Evolutionary conservation across 2,113 vertebrate genomes (phyloP), one percentile per base, ranked within the genome.

Genomic region (Chamaea fasciata): DNA sequence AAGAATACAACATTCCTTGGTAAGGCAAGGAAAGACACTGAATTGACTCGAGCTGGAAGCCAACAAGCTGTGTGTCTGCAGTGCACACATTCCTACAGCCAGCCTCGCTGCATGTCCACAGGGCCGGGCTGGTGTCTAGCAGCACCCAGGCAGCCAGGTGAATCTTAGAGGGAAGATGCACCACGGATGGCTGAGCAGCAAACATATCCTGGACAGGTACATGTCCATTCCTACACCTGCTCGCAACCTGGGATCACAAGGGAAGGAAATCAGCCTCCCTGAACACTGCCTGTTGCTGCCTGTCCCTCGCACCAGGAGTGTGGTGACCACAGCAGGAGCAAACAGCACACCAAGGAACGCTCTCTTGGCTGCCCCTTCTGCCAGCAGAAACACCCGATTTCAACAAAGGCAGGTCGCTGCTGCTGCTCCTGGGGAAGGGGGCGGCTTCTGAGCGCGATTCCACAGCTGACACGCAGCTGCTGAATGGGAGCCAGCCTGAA

Each of bases 21-120:
- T 57, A 62, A 69, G 30, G 33, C 42, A 83, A 75, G 41, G 37
- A 42, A 59, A 63, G n/a, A 39, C 30, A 30, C 4, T 18, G 49
- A 64, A 81, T 2, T n/a, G 59, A 39, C 46, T 8, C 0, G 3
- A 69, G 50, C 21, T 49, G 33, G 47, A 89, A 70, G 71, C 33
- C 13, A 56, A 16, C 63, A 74, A 41, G 52, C 59, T 44, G 56
- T 28, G 47, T 13, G 42, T 70, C 37, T 53, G 50, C 63, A 74
- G 11, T 2, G 64, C n/a, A 8, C 20, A 3, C 31, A 13, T 9
- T 63, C 21, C 21, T 9, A 7, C 30, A 42, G 39, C 39, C 33
- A 67, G 52, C 50, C 57, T 5, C 1, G 8, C 30, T 57, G 75
- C 41, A 10, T 0, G 0, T 2, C 68, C 44, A 13, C 0, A 7